phyloP scores from a whole-genome alignment of 2,888 invertebrate species.

The Drosophila hamatofila region DNA sequence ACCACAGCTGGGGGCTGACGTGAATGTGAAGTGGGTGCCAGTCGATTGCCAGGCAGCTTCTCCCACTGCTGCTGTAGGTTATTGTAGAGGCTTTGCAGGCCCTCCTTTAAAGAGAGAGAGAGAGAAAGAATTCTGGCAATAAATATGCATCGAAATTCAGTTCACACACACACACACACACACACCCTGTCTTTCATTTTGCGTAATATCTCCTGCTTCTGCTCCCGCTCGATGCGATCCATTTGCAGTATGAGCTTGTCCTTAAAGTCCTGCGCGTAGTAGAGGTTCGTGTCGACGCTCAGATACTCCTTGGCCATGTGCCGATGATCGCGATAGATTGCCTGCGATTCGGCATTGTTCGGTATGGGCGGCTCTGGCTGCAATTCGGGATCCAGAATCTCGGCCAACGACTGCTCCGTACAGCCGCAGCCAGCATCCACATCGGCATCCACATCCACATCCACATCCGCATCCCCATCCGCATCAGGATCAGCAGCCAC shows the following conservation, averaged over 20 bases:
- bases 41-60: constrained; percentile 69
- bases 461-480: constrained; percentile 23
- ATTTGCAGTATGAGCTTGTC: constrained; percentile 88
- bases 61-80: constrained; percentile 82
- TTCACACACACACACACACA: no score
- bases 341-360: constrained; percentile 91
- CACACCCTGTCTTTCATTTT: constrained; percentile 85
- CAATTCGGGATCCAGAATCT: constrained; percentile 92
- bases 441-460: constrained; percentile 72
- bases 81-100: constrained; percentile 81
- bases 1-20: constrained; percentile 25
- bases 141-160: no score
- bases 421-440: constrained; percentile 58
- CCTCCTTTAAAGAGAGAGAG: constrained; percentile 67
- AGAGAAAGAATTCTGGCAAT: no score
- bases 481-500: constrained; percentile 46
- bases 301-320: constrained; percentile 95
- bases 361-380: constrained; percentile 93
- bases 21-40: constrained; percentile 42
- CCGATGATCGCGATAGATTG: constrained; percentile 95
- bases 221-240: constrained; percentile 81
- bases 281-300: constrained; percentile 94
- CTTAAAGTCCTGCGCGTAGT: constrained; percentile 92
- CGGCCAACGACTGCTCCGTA: constrained; percentile 87
- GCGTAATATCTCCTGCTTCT: constrained; percentile 82